phyloP scores from a whole-genome alignment of 2,888 invertebrate genomes.

The Dyspetes luteomarginatus region DNA sequence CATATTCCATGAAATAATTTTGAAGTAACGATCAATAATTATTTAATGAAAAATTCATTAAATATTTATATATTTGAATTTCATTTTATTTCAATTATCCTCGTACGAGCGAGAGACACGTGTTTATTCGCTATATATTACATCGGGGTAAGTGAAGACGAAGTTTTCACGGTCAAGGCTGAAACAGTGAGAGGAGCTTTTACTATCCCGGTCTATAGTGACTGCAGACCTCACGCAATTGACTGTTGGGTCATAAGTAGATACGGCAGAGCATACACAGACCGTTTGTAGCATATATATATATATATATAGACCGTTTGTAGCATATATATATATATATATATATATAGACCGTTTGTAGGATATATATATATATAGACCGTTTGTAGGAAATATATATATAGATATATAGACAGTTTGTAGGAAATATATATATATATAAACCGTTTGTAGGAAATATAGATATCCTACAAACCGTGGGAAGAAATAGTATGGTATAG shows the following conservation, averaged over 20 bases:
- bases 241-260: slow-evolving; percentile 55
- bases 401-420: background rate
- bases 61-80: too few species aligned
- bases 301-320: background rate
- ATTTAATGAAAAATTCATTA: too few species aligned
- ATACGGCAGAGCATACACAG: slow-evolving; percentile 16
- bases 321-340: background rate
- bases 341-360: background rate
- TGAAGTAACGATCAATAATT: too few species aligned
- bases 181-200: slow-evolving; percentile 43
- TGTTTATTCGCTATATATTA: slow-evolving; percentile 39
- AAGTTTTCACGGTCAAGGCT: slow-evolving; percentile 71
- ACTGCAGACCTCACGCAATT: slow-evolving; percentile 52
- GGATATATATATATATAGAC: slow-evolving; percentile 1
- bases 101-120: background rate
- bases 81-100: background rate
- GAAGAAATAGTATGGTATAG: too few species aligned
- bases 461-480: too few species aligned
- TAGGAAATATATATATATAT: background rate
- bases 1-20: too few species aligned
- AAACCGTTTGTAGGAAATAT: background rate
- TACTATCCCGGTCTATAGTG: slow-evolving; percentile 12
- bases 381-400: too few species aligned
- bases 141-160: slow-evolving; percentile 51
- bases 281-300: too few species aligned